Base-by-base conservation (phyloP, 92 coral and sea anemone genomes). In the Bergia puertoricense region DNA sequence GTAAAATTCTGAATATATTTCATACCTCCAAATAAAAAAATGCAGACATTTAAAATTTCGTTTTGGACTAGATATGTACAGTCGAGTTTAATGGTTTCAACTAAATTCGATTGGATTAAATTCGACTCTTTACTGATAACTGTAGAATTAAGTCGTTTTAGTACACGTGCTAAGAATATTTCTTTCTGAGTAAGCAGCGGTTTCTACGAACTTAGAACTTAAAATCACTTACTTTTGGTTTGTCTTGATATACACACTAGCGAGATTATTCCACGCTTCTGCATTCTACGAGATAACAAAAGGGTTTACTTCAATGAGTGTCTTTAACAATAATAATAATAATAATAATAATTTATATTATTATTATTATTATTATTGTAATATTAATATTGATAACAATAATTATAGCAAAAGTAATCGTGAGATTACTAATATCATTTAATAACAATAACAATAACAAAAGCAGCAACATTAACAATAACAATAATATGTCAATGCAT, bases 181-280 rank as follows among this genome's bases (percentile, higher is more conserved):
- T 78, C 73, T 51, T 48, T 30, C 15, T 20, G 86, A 78, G 76
- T 68, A 46, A 20, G 41, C n/a, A 73, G 39, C 18, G 30, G 30
- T 30, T 30, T 30, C 54, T 44, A 88, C 44, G 39, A 6, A 16
- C 16, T 16, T 23, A 44, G 18, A 13, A 0, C 67, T 30, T 18
- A 23, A 79, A n/a, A 44, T 22, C 8, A 88, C 96, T 90, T 76
- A 97, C 98, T 94, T 97, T 83, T 94, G 94, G 9, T 93, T 90
- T 30, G 78, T 92, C 81, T 95, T 93, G 11, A 97, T 86, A 89
- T 93, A 95, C 44, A 97, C 92, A 51, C 90, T 90, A 57, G 99
- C 87, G 22, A 97, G 95, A 84, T 97, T 97, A 90, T 94, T 97
- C 99, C 99, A 97, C 18, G 99, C 99, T 81, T 97, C 93, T 0